Base-by-base conservation (phyloP, 2,888 invertebrate species). In the Hyposoter dolosus region DNA sequence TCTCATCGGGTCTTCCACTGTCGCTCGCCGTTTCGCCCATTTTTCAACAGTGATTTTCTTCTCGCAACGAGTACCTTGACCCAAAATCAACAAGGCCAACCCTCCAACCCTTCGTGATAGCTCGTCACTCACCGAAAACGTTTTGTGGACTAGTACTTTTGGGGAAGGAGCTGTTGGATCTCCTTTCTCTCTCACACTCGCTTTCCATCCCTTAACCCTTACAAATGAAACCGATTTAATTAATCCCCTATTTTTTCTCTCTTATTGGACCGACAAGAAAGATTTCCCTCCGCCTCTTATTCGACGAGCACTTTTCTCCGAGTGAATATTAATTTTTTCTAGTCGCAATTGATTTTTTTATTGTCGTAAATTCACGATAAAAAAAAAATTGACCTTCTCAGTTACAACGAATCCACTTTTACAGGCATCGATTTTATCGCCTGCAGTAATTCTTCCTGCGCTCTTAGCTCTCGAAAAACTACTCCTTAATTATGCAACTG, bases 81-180 rank as follows among this genome's bases (percentile, higher is more conserved):
- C 65, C 23, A 23, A 80, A 66, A 81, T 71, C 71, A 50, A 23
- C 23, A 43, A 19, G 35, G 15, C 56, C 69, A 43, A 71, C 76
- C 80, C 84, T 69, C 82, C 65, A 40, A 68, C 69, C 71, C 82
- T 85, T 60, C 65, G 60, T 78, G 89, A 89, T 91, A 88, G 86
- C 89, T 40, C 40, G 40, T 7, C 86, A 88, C 87, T 84, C 91
- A 90, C 91, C 83, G 83, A 91, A 92, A 92, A 93, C 93, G 94
- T 94, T 95, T 95, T 94, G 94, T 40, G 43, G 91, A 92, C 92
- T 92, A 92, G 93, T 94, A 93, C 94, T 95, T 95, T 95, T 95
- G 95, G 94, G 94, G 94, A 94, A 95, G 94, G 95, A 94, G 94
- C 94, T 94, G 93, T 94, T 93, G 92, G 89, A 90, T 47, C 56